phyloP scores from a whole-genome alignment of 1,140 invertebrate species.

The Dinoponera quadriceps region DNA sequence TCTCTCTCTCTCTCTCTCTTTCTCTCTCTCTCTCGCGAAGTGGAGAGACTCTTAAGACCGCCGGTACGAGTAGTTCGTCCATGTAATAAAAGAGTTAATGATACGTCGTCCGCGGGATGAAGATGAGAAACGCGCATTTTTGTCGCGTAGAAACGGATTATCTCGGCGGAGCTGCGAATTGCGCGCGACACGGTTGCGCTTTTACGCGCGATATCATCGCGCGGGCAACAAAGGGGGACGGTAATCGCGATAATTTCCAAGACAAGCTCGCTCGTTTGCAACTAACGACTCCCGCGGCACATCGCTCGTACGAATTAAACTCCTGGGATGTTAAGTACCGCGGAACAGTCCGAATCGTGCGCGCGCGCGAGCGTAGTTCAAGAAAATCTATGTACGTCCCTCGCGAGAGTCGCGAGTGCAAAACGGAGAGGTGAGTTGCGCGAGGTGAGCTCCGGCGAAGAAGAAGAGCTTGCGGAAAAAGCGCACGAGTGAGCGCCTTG shows the following conservation, averaged over 20 bases:
- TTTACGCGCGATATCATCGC: conserved; percentile 10
- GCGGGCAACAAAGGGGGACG: background rate
- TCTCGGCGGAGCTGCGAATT: background rate
- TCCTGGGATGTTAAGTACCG: conserved; percentile 36
- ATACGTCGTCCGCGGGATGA: background rate
- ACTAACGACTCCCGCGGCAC: conserved; percentile 8
- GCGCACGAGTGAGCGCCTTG: background rate
- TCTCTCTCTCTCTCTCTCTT: too few relatives aligned
- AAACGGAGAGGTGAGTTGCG: background rate
- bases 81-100: conserved; percentile 14
- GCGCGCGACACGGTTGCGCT: background rate
- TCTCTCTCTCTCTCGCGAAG: too few relatives aligned
- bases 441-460: too few relatives aligned
- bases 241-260: conserved; percentile 52
- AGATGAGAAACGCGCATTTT: background rate
- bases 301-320: conserved; percentile 27
- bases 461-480: conserved; percentile 15
- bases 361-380: conserved; percentile 13
- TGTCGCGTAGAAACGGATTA: background rate
- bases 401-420: conserved; percentile 19
- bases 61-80: background rate
- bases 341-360: background rate
- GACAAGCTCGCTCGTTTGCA: conserved; percentile 5
- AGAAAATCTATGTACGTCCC: conserved; percentile 15
- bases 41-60: background rate